Base-by-base conservation (phyloP, 2,113 vertebrate species). In the Malurus alboscapulatus region DNA sequence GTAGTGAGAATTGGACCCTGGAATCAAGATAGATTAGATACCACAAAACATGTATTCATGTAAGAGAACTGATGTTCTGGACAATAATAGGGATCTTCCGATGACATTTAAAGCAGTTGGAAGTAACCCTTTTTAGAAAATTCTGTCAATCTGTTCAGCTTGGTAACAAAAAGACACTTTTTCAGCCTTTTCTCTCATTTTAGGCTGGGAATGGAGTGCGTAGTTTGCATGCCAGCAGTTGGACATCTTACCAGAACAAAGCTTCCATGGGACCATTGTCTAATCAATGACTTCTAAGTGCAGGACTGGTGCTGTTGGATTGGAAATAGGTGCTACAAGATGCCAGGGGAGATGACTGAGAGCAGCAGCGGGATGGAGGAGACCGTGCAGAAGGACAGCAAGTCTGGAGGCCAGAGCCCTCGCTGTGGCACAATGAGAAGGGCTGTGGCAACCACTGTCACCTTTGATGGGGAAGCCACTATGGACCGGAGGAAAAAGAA, bases 401-500 rank as follows among this genome's bases (percentile, higher is more conserved):
- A 96, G 22, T 71, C 76, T 58, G 97, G 94, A 90, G 94, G 91
- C 26, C 94, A 97, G 24, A 98, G 97, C 48, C 94, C 97, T 75
- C 65, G 38, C 29, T 84, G 47, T 0, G 55, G 97, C 67, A 96
- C 97, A 36, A 45, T 97, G 91, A 97, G 96, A 86, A 98, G 96
- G 86, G 96, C 96, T 17, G 78, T 97, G 85, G 96, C 96, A 63
- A 97, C 93, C 36, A 93, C 97, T 20, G 96, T 98, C 86, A 97
- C 98, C 19, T 96, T 97, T 14, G 98, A 99, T 71, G 98, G 98
- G 51, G 98, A 98, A 85, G 98, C 98, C 16, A 98, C 98, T 29
- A 96, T 99, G 45, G 97, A 98, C 91, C 97, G 97, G 83, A 98
- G 98, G 96, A 98, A 97, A 93, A 97, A 94, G 85, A 98, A 95